Percentiles rank a stretch among this genome's conserved stretches.
Conservation (phyloP, 2,888 invertebrate genomes). For the Diaphora mendica region DNA sequence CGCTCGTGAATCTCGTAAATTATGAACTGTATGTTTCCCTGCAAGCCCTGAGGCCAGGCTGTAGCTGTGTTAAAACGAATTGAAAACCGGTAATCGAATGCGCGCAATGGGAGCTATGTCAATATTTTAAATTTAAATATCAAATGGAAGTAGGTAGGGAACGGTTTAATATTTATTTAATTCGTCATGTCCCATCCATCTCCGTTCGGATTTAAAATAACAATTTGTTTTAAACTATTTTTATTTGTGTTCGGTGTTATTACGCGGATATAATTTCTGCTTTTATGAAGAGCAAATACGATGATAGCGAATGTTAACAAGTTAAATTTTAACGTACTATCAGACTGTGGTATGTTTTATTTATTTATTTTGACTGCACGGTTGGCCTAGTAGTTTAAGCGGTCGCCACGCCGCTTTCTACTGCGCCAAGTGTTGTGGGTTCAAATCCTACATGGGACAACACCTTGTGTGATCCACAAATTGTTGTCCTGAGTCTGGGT, state of each 20-base stretch:
- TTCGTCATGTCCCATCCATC: slow-evolving; percentile 67
- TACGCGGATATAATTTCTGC: slow-evolving; percentile 24
- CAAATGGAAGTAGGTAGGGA: slow-evolving; percentile 67
- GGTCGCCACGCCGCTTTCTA: too few relatives aligned
- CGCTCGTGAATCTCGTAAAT: slow-evolving; percentile 80
- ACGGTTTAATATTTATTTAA: slow-evolving; percentile 74
- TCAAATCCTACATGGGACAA: too few relatives aligned
- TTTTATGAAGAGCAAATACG: slow-evolving; percentile 3
- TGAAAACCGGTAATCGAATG: slow-evolving; percentile 85
- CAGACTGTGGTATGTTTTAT: background rate
- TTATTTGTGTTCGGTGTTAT: slow-evolving; percentile 37
- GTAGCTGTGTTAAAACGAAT: slow-evolving; percentile 81
- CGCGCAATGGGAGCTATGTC: slow-evolving; percentile 80
- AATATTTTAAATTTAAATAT: slow-evolving; percentile 85
- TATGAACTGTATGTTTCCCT: slow-evolving; percentile 80
- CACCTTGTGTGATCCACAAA: too few relatives aligned
- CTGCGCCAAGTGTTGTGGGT: too few relatives aligned
- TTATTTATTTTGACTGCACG: background rate
- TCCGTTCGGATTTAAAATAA: slow-evolving; percentile 65
- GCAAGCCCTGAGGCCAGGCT: slow-evolving; percentile 76
- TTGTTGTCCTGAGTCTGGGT: too few relatives aligned
- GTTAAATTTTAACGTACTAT: background rate
- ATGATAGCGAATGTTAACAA: background rate
- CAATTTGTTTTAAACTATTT: slow-evolving; percentile 42
- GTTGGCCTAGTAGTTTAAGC: too few relatives aligned